Base-by-base conservation (phyloP, 1,140 invertebrate genomes). In the Dufourea novaeangliae region DNA sequence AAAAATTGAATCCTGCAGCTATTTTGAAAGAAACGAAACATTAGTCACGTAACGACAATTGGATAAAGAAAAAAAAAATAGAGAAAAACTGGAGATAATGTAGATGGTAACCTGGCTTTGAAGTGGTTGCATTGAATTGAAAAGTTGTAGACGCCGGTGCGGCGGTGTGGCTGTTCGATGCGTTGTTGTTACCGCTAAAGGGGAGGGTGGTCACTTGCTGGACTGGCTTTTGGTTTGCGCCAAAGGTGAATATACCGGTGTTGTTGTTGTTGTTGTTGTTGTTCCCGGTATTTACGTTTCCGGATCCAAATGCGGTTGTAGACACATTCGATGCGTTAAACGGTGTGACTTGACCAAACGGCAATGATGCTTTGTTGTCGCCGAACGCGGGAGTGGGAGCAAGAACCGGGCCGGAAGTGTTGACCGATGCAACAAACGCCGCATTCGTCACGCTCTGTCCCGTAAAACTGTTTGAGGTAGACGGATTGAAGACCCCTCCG, bases 1-100 rank as follows among this genome's bases (percentile, higher is more conserved):
- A 84, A 52, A 92, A 92, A 44, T 89, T 88, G 62, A 92, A 92
- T 63, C 89, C 91, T 54, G 80, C 69, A 68, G 56, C 14, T 64
- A 66, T 69, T 84, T 54, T 8, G 32, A 59, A 57, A 11, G 12
- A 20, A 68, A 68, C 10, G 14, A 4, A 46, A 25, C 3, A 25
- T 27, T 69, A 34, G 5, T 64, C 4, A 25, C n/a, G 22, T 44
- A 39, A 12, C 27, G 7, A 14, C 8, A 44, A 63, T 61, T 14
- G 29, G 14, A 22, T 39, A 22, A 4, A 25, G n/a, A n/a, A n/a
- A n/a, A n/a, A n/a, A n/a, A n/a, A n/a, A n/a, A n/a, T n/a, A n/a
- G n/a, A 41, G 5, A 17, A 7, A 27, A 14, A 32, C 5, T 46
- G 1, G 8, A 29, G n/a, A 12, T 7, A 83, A 22, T 37, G 10